Evolutionary conservation across 2,888 invertebrate genomes (phyloP).

Genomic region (Rhingia rostrata): DNA sequence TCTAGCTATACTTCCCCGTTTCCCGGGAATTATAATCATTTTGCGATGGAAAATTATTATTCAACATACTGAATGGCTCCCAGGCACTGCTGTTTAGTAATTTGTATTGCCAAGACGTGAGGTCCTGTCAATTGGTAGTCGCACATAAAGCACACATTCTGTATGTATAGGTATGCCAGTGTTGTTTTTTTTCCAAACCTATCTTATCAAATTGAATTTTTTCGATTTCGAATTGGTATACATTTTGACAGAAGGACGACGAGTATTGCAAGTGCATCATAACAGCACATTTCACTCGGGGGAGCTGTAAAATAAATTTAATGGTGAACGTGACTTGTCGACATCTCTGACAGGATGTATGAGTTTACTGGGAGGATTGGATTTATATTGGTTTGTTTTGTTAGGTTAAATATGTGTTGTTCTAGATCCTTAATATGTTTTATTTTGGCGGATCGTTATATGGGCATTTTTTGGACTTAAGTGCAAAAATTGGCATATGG

Average conservation of each 20-base stretch:
- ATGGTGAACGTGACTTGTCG: constrained; percentile 44
- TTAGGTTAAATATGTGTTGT: not conserved
- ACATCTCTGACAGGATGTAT: constrained; percentile 20
- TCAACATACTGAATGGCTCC: constrained; percentile 52
- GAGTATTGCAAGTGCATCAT: constrained; percentile 50
- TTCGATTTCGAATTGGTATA: constrained; percentile 36
- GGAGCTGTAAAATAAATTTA: not conserved
- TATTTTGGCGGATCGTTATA: not conserved
- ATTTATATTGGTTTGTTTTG: not conserved
- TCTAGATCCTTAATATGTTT: not conserved
- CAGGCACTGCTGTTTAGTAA: constrained; percentile 60
- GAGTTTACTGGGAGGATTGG: constrained; percentile 15
- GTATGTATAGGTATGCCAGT: constrained; percentile 7
- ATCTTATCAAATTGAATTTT: constrained; percentile 65
- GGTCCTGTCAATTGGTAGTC: constrained; percentile 50
- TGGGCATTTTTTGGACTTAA: not conserved
- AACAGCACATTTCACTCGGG: constrained; percentile 27
- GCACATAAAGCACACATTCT: not conserved
- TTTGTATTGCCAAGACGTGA: constrained; percentile 67
- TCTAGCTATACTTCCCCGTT: not conserved
- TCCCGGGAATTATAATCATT: constrained; percentile 55
- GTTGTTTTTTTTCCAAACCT: constrained; percentile 18
- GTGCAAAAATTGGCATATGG: too few relatives aligned
- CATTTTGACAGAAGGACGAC: constrained; percentile 34
- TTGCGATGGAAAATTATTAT: constrained; percentile 64